phyloP scores from a whole-genome alignment of 2,888 invertebrate species.

The Lycia hirtaria region DNA sequence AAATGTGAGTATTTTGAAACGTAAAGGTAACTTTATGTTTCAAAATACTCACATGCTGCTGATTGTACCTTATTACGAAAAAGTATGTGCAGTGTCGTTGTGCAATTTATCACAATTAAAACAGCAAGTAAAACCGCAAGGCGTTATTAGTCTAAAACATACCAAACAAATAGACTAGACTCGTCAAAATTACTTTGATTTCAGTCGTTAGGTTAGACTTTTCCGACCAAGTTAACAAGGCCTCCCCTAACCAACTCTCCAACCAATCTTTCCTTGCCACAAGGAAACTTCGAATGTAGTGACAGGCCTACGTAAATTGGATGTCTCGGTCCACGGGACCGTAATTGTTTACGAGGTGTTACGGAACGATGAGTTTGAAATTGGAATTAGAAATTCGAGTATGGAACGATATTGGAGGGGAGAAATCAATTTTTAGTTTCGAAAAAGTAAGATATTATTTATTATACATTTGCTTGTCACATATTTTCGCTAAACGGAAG shows the following conservation, averaged over 20 bases:
- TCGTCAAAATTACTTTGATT: slow-evolving; percentile 20
- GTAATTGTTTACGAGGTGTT: slow-evolving; percentile 55
- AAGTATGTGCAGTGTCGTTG: too few relatives aligned
- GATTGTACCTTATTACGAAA: too few relatives aligned
- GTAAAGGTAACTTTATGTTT: too few relatives aligned
- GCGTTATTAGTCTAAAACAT: too few relatives aligned
- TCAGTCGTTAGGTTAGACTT: slow-evolving; percentile 1
- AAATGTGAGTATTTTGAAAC: too few relatives aligned
- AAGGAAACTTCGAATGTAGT: slow-evolving; percentile 25
- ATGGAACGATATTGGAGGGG: slow-evolving; percentile 40
- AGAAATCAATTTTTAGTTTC: background rate
- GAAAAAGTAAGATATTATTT: too few relatives aligned
- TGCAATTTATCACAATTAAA: too few relatives aligned
- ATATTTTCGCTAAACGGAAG: too few relatives aligned
- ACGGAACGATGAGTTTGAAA: slow-evolving; percentile 46
- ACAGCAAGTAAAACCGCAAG: too few relatives aligned
- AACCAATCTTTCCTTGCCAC: background rate
- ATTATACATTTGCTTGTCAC: too few relatives aligned
- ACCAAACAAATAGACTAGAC: background rate
- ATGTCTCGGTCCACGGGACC: slow-evolving; percentile 49
- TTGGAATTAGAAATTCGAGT: slow-evolving; percentile 48
- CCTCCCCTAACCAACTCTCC: slow-evolving; percentile 22
- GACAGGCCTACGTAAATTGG: slow-evolving; percentile 42
- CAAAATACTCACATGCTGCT: too few relatives aligned
- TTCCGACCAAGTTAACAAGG: slow-evolving; percentile 32